Percentiles rank a stretch among this genome's conserved stretches.
Evolutionary conservation across 2,113 vertebrate species (phyloP).

Genomic region (Ceyx cyanopectus): DNA sequence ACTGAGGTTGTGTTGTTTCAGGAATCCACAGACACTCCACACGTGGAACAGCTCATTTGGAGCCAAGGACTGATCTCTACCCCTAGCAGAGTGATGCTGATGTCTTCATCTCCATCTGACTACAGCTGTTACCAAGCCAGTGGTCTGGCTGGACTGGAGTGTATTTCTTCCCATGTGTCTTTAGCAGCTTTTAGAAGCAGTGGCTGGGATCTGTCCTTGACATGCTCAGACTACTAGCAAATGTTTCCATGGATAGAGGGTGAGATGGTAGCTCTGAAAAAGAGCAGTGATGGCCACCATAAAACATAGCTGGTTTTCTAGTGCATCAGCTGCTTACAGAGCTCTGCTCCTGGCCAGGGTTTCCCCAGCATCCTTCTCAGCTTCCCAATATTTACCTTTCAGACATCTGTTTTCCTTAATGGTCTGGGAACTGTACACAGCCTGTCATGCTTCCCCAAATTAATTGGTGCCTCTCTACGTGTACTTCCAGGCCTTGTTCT

Average conservation of each 20-base stretch:
- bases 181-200: neutral
- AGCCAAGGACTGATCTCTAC: constrained; percentile 7
- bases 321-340: neutral
- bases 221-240: neutral
- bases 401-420: constrained; percentile 50
- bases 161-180: neutral
- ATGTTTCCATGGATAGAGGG: neutral
- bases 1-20: neutral
- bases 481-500: constrained; percentile 13
- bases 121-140: constrained; percentile 30
- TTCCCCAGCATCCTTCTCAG: constrained; percentile 15
- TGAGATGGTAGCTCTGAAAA: neutral
- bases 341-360: neutral
- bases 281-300: neutral
- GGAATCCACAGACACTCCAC: neutral
- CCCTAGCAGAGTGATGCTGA: neutral
- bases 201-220: neutral
- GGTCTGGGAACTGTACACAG: constrained; percentile 44
- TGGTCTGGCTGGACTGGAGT: neutral
- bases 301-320: neutral
- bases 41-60: neutral
- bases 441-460: constrained; percentile 33
- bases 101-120: constrained; percentile 46
- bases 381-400: constrained; percentile 9
- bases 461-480: constrained; percentile 15